phyloP scores from a whole-genome alignment of 2,888 invertebrate genomes.

The Allygus modestus region DNA sequence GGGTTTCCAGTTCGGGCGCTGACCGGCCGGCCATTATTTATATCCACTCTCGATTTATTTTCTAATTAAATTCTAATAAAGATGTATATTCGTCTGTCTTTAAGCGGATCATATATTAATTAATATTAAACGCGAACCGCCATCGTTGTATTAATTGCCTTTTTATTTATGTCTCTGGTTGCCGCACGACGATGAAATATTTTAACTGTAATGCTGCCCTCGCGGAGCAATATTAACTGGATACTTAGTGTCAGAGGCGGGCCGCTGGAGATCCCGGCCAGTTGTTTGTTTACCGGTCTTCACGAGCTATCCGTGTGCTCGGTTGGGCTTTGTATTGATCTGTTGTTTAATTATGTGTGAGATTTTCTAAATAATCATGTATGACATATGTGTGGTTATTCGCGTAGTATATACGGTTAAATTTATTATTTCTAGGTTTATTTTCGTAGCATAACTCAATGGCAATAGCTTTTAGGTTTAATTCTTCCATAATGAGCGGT shows the following conservation, averaged over 20 bases:
- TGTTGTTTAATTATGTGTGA: too few relatives aligned
- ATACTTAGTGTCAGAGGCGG: slow-evolving; percentile 15
- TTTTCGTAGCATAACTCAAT: too few relatives aligned
- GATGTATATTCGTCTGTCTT: slow-evolving; percentile 50
- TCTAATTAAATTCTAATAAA: slow-evolving; percentile 54
- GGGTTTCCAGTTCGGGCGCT: slow-evolving; percentile 1
- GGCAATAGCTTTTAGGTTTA: too few relatives aligned
- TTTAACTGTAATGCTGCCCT: slow-evolving; percentile 35
- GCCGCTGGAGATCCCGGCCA: not conserved
- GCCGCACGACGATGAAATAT: slow-evolving; percentile 36
- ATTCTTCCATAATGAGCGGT: too few relatives aligned
- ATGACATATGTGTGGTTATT: too few relatives aligned
- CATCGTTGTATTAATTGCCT: slow-evolving; percentile 34
- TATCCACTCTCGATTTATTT: slow-evolving; percentile 47
- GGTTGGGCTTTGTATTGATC: too few relatives aligned
- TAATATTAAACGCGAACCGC: slow-evolving; percentile 36
- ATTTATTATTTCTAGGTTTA: too few relatives aligned
- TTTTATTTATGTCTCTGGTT: slow-evolving; percentile 46
- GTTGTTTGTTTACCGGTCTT: not conserved
- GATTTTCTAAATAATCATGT: too few relatives aligned
- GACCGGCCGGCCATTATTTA: slow-evolving; percentile 35
- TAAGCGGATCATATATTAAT: slow-evolving; percentile 53
- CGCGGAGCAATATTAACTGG: slow-evolving; percentile 2
- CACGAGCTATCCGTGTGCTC: not conserved
- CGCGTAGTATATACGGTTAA: too few relatives aligned